Evolutionary conservation across 2,113 vertebrate genomes (phyloP).

Genomic region (Miniopterus natalensis): DNA sequence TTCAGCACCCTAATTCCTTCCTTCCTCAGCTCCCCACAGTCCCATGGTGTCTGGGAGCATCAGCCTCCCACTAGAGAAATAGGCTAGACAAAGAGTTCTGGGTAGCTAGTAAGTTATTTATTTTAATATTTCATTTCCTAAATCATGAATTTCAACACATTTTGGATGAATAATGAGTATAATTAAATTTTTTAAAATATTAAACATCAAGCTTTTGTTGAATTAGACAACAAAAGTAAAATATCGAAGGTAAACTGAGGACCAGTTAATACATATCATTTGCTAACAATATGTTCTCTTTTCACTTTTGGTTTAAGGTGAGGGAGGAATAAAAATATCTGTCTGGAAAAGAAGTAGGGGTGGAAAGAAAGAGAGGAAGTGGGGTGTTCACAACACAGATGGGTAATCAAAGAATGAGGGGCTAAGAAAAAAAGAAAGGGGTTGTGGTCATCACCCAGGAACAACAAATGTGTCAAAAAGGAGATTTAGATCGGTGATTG

Average conservation of each 20-base stretch:
- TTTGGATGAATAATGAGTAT: not conserved
- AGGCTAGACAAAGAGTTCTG: not conserved
- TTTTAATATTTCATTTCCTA: not conserved
- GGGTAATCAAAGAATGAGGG: not conserved
- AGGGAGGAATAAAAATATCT: not conserved
- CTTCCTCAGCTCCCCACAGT: accelerated
- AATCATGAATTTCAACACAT: not conserved
- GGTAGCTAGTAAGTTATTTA: not conserved
- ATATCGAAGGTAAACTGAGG: not conserved
- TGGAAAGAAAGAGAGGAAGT: not conserved
- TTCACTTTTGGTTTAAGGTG: not conserved
- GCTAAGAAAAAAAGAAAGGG: not conserved
- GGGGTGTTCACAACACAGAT: not conserved
- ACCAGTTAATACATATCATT: not conserved
- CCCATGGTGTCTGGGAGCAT: accelerated
- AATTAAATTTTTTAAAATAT: not conserved
- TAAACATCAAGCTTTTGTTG: not conserved
- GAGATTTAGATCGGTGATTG: not conserved
- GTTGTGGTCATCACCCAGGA: not conserved
- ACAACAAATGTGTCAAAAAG: not conserved
- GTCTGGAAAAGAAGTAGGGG: not conserved
- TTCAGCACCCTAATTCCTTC: not conserved
- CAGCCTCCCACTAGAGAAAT: not conserved
- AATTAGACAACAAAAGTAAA: not conserved
- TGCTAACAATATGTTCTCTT: not conserved